A percentile compares a stretch with the other conserved stretches of the same genome.
These are phyloP conservation scores for Sphinx pinastri DNA, from an alignment of 2,888 invertebrate genomes.

Conservation along the genomic window DNA sequence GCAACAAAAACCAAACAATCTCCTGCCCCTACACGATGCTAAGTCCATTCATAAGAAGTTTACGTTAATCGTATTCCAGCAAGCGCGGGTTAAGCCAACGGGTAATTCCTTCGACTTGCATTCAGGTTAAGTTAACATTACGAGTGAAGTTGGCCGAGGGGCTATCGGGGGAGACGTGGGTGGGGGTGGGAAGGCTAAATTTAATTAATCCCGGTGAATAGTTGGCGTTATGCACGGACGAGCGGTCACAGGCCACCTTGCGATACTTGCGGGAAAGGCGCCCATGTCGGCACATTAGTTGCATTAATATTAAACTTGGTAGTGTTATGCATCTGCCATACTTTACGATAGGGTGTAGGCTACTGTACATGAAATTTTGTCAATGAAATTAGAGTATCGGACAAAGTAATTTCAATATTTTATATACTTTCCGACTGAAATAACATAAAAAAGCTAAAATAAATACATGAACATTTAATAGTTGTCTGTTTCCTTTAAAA, in stretches of 20 bases:
- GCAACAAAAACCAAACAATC: too few relatives aligned
- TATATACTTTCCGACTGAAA: too few relatives aligned
- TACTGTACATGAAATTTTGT: not conserved
- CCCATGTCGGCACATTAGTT: constrained; percentile 11
- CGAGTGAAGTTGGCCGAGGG: constrained; percentile 37
- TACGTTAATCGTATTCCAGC: constrained; percentile 3
- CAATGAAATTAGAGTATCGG: not conserved
- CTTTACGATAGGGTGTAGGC: not conserved
- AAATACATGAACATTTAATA: too few relatives aligned
- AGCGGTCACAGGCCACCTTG: constrained; percentile 40
- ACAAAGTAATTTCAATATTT: too few relatives aligned
- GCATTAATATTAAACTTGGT: constrained; percentile 23
- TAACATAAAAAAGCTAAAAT: too few relatives aligned
- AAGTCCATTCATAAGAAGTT: not conserved
- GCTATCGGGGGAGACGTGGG: constrained; percentile 17
- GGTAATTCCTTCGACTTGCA: constrained; percentile 38
- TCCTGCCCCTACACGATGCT: not conserved
- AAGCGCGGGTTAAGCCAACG: constrained; percentile 24
- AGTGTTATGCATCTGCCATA: not conserved
- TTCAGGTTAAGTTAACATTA: constrained; percentile 54
- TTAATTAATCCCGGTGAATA: constrained; percentile 62
- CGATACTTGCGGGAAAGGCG: constrained; percentile 3
- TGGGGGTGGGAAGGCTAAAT: constrained; percentile 44
- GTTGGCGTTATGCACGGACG: constrained; percentile 43
- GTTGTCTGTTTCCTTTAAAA: too few relatives aligned